phyloP scores from a whole-genome alignment of 2,797 vertebrate genomes.

The Galago senegalensis region DNA sequence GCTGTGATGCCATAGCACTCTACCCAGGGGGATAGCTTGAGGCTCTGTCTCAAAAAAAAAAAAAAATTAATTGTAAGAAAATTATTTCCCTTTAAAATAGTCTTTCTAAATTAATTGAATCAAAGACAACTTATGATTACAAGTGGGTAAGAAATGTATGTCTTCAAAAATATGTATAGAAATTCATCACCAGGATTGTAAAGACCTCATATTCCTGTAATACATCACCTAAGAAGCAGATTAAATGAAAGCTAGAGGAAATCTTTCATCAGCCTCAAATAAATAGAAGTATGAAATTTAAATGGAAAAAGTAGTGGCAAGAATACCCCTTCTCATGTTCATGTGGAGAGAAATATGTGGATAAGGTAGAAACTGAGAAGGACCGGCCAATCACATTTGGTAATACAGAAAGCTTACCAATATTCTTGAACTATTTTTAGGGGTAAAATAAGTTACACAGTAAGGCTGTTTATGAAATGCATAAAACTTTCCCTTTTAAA shows the following conservation, averaged over 20 bases:
- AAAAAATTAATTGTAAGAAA: neutral
- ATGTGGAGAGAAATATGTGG: neutral
- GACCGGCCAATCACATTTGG: neutral
- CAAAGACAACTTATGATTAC: neutral
- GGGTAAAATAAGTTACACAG: neutral
- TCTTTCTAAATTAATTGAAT: neutral
- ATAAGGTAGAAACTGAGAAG: neutral
- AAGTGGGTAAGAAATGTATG: neutral
- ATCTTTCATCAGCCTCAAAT: neutral
- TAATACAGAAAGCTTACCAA: neutral
- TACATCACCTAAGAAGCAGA: neutral
- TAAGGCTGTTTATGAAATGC: neutral
- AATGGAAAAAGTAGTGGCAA: rapidly evolving
- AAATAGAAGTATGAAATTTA: neutral
- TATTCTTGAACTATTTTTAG: neutral
- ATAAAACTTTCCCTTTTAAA: neutral
- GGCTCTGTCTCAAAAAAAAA: no score
- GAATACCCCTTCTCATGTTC: neutral
- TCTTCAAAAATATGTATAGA: neutral
- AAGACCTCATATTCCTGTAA: neutral
- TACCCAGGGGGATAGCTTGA: no score
- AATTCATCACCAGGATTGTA: neutral
- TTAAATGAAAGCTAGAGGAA: neutral
- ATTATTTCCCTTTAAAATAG: neutral
- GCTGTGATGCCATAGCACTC: no score